phyloP scores from a whole-genome alignment of 2,797 vertebrate genomes.

The Picus viridis region DNA sequence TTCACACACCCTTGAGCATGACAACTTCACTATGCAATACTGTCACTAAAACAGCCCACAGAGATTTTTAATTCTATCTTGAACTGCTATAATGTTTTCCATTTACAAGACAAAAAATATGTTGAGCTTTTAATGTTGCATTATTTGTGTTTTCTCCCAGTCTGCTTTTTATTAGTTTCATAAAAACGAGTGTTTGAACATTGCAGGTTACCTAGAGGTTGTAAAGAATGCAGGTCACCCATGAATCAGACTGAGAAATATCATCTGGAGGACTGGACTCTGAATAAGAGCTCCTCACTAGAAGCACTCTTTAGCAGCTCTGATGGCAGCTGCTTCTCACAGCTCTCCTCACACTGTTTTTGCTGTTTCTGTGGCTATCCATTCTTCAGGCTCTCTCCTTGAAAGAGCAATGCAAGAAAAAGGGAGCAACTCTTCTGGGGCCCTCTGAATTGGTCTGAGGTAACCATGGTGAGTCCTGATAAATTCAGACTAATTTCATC shows the following conservation, averaged over 20 bases:
- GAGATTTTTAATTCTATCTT: not conserved
- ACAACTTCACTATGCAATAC: not conserved
- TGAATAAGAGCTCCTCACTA: not conserved
- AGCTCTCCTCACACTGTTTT: not conserved
- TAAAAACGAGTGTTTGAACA: not conserved
- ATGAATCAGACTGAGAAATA: not conserved
- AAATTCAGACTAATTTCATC: not conserved
- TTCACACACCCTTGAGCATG: not conserved
- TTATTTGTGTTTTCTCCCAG: not conserved
- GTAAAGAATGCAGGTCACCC: not conserved
- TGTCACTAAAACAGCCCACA: too few species aligned
- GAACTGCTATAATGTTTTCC: not conserved
- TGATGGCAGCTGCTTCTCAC: not conserved
- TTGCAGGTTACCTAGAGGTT: not conserved
- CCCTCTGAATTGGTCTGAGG: not conserved
- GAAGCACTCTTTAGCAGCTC: not conserved
- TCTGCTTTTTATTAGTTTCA: not conserved
- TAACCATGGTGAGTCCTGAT: not conserved
- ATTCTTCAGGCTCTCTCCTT: not conserved
- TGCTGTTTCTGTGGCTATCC: not conserved
- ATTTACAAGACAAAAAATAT: not conserved
- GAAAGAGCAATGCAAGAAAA: not conserved
- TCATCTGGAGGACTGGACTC: not conserved
- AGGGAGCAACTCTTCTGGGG: not conserved
- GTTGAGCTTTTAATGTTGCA: not conserved